Conservation (phyloP, 2,888 invertebrate genomes). For the Drosophila trichaetosa region DNA sequence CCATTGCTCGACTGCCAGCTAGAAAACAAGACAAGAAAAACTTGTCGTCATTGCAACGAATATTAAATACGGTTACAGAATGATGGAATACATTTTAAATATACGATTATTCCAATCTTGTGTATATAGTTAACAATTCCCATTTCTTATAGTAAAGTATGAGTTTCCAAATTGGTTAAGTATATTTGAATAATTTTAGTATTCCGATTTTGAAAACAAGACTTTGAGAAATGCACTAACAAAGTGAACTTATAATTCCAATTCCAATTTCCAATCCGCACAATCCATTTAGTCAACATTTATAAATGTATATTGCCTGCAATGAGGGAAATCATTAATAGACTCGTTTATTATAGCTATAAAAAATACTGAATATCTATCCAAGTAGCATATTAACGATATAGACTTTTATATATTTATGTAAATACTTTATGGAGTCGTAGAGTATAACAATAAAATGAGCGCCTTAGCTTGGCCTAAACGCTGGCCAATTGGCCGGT, state of each 20-base stretch:
- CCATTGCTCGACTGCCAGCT: slow-evolving; percentile 51
- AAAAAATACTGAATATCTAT: not conserved
- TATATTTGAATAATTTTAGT: not conserved
- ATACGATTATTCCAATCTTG: not conserved
- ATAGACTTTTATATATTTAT: not conserved
- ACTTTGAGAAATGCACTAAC: not conserved
- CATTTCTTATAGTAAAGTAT: not conserved
- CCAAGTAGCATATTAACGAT: not conserved
- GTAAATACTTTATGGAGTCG: not conserved
- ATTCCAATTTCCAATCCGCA: not conserved
- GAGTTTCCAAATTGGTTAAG: not conserved
- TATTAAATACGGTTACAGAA: slow-evolving; percentile 29
- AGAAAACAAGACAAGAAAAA: slow-evolving; percentile 14
- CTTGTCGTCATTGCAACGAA: slow-evolving; percentile 19
- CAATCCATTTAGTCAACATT: not conserved
- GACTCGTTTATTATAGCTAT: not conserved
- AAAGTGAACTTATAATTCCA: not conserved
- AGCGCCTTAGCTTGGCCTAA: slow-evolving; percentile 46
- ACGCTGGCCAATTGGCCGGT: slow-evolving; percentile 54
- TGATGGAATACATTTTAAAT: not conserved
- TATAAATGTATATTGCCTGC: not conserved
- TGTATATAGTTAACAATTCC: not conserved
- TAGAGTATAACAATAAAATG: slow-evolving; percentile 42
- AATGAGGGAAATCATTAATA: not conserved
- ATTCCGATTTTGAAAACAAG: not conserved